A percentile compares a stretch with the other conserved stretches of the same genome.
These are phyloP conservation scores for Lathamus discolor DNA, from an alignment of 2,113 vertebrate species.

Conservation along the genomic window DNA sequence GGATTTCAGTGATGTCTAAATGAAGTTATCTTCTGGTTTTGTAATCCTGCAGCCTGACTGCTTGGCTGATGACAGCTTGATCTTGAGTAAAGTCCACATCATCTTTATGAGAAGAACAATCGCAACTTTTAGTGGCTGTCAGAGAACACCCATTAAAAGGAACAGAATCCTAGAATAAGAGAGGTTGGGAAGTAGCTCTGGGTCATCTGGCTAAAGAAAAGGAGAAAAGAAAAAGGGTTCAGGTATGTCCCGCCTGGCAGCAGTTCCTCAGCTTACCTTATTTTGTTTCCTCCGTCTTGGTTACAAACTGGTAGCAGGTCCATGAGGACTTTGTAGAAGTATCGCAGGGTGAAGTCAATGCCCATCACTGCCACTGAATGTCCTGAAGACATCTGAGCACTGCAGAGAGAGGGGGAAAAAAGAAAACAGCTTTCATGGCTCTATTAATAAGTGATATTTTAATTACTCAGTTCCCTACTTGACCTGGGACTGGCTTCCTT, in stretches of 20 bases:
- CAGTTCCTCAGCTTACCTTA: conserved; percentile 78
- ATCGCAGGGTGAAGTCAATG: conserved; percentile 95
- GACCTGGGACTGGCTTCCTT: background rate
- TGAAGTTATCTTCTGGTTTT: background rate
- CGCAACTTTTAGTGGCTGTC: background rate
- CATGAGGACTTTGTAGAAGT: conserved; percentile 97
- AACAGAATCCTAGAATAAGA: background rate
- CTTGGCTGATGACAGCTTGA: background rate
- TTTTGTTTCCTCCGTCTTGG: conserved; percentile 96
- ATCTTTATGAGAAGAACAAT: background rate
- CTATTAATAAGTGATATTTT: background rate
- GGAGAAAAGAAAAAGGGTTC: no score
- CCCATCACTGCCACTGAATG: conserved; percentile 96
- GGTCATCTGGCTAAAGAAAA: background rate
- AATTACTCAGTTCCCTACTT: background rate
- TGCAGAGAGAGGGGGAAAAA: background rate
- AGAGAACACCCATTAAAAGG: background rate
- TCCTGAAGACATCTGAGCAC: conserved; percentile 86
- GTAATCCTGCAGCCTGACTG: background rate
- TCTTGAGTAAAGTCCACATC: background rate
- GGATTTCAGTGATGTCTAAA: background rate
- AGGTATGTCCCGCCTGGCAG: background rate
- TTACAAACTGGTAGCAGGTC: conserved; percentile 95
- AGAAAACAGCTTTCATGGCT: background rate
- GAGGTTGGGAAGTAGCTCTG: background rate